Base-by-base conservation (phyloP, 2,888 invertebrate species). In the Drosophila leonis region DNA sequence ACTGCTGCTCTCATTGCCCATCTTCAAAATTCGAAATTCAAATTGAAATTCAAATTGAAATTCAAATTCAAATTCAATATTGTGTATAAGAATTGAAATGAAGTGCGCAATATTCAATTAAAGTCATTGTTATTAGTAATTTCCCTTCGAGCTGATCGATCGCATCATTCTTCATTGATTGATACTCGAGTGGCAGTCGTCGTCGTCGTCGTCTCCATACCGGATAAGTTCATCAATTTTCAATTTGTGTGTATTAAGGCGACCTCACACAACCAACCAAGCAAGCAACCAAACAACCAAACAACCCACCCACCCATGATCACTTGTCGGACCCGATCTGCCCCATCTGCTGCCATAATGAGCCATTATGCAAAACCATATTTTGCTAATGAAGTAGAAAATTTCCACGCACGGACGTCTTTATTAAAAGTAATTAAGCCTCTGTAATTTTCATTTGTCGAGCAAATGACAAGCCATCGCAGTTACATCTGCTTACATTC, bases 151-250 rank as follows among this genome's bases (percentile, higher is more conserved):
- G 35, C 51, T 37, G 35, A 67, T 57, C 71, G 73, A 62, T 71
- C 69, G 71, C 68, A 68, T 41, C 55, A 56, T 31, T 49, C 18
- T 18, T 64, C 62, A 62, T 69, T 79, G 77, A 77, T 77, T 80
- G 81, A 72, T 59, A 44, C 61, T 73, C 74, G 78, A 78, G 74
- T 78, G 79, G 44, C 48, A 60, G 51, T 55, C 31, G n/a, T 7
- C 48, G 18, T 6, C 27, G 48, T 7, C 24, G 44, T 15, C 56
- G 27, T 61, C 31, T 29, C 15, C 55, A 55, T 48, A 90, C 91
- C 91, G 92, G 92, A 91, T 91, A 91, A 90, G 86, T 90, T 91
- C 91, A 91, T 92, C 90, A 92, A 90, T 92, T 88, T 89, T 90
- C 91, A 90, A 90, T 90, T 90, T 87, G 85, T 82, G 82, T 91